Percentiles rank a stretch among this genome's conserved stretches.
Conservation (phyloP, 2,113 vertebrate genomes). For the Ranitomeya variabilis region DNA sequence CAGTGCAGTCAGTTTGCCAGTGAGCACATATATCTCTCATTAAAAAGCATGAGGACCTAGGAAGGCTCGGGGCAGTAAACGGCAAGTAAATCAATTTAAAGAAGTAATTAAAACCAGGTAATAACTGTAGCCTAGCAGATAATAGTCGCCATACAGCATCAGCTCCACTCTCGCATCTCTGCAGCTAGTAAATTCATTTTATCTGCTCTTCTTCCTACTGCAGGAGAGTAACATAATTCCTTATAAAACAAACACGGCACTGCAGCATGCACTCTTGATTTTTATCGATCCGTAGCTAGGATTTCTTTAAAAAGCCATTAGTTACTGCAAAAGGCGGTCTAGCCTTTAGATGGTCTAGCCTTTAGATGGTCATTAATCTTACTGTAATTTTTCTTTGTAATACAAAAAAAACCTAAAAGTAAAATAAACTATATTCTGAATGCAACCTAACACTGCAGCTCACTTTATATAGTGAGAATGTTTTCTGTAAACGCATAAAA, state of each 20-base stretch:
- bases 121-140: slow-evolving; percentile 34
- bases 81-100: slow-evolving; percentile 29
- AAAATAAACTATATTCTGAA: not conserved
- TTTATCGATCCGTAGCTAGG: slow-evolving; percentile 27
- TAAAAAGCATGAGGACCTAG: slow-evolving; percentile 2
- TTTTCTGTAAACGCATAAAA: not conserved
- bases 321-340: not conserved
- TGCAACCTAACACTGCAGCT: not conserved
- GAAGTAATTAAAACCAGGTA: slow-evolving; percentile 41
- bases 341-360: not conserved
- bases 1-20: not conserved
- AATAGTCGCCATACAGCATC: not conserved
- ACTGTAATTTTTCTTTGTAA: not conserved
- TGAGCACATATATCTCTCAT: slow-evolving; percentile 1
- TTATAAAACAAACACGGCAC: slow-evolving; percentile 20
- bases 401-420: not conserved
- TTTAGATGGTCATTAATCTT: slow-evolving; percentile 8
- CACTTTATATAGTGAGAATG: not conserved
- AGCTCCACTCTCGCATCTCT: not conserved
- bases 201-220: slow-evolving; percentile 29
- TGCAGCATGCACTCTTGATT: slow-evolving; percentile 13
- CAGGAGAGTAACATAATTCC: slow-evolving; percentile 34
- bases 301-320: slow-evolving; percentile 31
- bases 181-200: slow-evolving; percentile 37
- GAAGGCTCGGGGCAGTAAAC: not conserved